A percentile compares a stretch with the other conserved stretches of the same genome.
These are phyloP conservation scores for Rana temporaria DNA, from an alignment of 2,113 vertebrate genomes.

Conservation along the genomic window DNA sequence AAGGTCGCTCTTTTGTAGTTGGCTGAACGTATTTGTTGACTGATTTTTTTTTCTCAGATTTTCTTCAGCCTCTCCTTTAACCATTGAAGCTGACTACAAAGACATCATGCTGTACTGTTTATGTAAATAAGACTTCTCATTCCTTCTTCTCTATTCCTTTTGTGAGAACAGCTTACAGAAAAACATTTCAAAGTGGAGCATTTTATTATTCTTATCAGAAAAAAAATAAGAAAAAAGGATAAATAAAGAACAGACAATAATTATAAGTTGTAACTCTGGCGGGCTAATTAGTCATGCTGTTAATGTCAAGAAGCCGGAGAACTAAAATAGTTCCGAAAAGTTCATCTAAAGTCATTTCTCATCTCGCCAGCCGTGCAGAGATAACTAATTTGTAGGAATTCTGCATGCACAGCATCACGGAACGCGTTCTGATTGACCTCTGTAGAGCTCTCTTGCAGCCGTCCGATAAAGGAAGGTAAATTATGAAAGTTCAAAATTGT, in stretches of 20 bases:
- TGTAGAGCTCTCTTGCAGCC: background rate
- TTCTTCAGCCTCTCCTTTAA: too few relatives aligned
- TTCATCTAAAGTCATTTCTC: background rate
- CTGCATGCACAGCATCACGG: slow-evolving; percentile 21
- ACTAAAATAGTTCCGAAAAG: slow-evolving; percentile 9
- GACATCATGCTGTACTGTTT: too few relatives aligned
- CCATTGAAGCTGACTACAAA: too few relatives aligned
- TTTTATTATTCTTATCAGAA: too few relatives aligned
- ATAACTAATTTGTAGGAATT: slow-evolving; percentile 8
- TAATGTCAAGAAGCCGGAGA: background rate
- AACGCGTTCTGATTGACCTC: slow-evolving; percentile 1
- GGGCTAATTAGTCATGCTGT: background rate
- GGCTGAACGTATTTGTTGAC: too few relatives aligned
- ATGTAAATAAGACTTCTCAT: too few relatives aligned
- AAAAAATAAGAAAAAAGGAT: background rate
- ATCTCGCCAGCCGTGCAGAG: slow-evolving; percentile 7
- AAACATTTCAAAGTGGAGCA: too few relatives aligned
- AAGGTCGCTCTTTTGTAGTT: too few relatives aligned
- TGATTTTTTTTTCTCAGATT: too few relatives aligned
- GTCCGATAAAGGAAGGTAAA: background rate
- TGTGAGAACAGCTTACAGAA: too few relatives aligned
- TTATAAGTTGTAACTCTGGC: background rate
- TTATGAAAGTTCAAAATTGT: background rate
- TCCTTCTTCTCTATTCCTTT: too few relatives aligned
- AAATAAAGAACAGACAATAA: background rate